Conservation (phyloP, 2,888 invertebrate species). For the Chrysodeixis includens region DNA sequence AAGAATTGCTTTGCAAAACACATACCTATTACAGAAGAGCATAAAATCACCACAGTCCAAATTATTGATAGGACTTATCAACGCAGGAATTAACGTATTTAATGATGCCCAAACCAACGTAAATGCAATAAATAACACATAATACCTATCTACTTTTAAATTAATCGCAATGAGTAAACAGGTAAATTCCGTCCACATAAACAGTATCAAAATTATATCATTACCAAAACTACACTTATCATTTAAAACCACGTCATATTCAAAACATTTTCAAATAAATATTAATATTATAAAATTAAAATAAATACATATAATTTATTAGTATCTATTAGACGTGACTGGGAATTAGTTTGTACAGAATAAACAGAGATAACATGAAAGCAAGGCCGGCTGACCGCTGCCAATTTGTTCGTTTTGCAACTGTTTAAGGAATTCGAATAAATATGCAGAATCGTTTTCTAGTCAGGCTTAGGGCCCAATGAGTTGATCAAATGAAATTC, state of each 20-base stretch:
- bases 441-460: constrained; percentile 37
- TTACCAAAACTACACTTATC: neutral
- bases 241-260: constrained; percentile 19
- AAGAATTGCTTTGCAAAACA: neutral
- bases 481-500: constrained; percentile 6
- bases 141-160: too few species aligned
- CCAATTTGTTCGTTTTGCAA: constrained; percentile 58
- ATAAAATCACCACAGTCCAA: neutral
- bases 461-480: constrained; percentile 6
- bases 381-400: constrained; percentile 59
- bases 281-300: constrained; percentile 16
- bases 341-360: constrained; percentile 35
- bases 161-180: too few species aligned
- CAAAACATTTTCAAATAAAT: constrained; percentile 14
- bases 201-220: neutral
- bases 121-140: neutral
- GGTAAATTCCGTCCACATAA: neutral
- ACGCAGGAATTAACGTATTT: neutral
- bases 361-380: constrained; percentile 55
- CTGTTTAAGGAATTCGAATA: constrained; percentile 49
- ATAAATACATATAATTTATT: constrained; percentile 26
- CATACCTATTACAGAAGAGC: neutral
- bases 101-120: neutral
- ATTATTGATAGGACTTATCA: too few species aligned
- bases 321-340: constrained; percentile 25